These are phyloP conservation scores for Aurelia aurita DNA, from an alignment of 30 jellyfish, hydroid and myxozoan genomes.

Conservation along the genomic window DNA sequence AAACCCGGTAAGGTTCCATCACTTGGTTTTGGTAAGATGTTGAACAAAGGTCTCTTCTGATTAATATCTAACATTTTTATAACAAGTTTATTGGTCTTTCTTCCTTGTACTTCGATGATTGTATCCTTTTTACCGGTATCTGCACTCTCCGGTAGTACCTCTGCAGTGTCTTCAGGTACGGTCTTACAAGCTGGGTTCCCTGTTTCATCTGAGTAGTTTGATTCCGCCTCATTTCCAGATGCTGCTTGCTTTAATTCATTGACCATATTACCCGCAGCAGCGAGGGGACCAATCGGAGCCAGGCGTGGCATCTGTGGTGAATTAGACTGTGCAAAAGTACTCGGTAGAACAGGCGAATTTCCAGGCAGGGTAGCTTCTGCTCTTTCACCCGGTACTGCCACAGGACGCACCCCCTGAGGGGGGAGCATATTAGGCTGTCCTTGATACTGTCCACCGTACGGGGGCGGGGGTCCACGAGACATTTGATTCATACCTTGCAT, in stretches of 20 bases:
- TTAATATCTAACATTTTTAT: not conserved
- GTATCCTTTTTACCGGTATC: no score
- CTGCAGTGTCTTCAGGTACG: no score
- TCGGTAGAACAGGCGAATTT: not conserved
- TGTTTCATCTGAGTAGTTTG: no score
- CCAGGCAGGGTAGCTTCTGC: not conserved
- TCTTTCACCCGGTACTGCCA: not conserved
- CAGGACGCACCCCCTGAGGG: not conserved
- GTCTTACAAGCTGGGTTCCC: no score
- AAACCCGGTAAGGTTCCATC: not conserved
- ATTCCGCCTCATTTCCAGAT: not conserved
- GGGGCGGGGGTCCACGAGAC: no score
- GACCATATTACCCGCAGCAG: not conserved
- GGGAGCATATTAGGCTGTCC: no score
- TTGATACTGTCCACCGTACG: no score
- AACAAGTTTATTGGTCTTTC: not conserved
- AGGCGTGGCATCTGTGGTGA: constrained; percentile 20
- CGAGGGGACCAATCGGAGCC: not conserved
- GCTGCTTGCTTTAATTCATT: not conserved
- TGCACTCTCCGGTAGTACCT: no score
- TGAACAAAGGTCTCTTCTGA: not conserved
- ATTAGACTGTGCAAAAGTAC: not conserved
- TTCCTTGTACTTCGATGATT: no score
- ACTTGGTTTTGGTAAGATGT: constrained; percentile 2
- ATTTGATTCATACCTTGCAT: no score